These are phyloP conservation scores for Herminia tarsipennalis DNA, from an alignment of 2,888 invertebrate genomes.

Conservation along the genomic window DNA sequence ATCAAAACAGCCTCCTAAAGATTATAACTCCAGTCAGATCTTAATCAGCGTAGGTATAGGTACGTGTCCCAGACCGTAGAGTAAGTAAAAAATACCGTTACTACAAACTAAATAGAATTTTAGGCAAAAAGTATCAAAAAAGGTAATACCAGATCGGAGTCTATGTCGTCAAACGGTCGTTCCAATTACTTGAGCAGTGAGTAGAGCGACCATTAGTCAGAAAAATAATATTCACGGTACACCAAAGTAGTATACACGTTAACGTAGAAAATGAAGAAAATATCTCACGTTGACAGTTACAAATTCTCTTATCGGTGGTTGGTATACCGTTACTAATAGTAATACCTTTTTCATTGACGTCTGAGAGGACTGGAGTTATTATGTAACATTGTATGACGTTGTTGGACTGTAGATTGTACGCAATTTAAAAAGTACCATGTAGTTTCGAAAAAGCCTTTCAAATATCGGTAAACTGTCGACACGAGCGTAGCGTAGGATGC, in stretches of 20 bases:
- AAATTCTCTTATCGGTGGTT: slow-evolving; percentile 21
- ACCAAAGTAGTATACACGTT: slow-evolving; percentile 22
- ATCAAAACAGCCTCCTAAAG: slow-evolving; percentile 49
- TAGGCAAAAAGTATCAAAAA: slow-evolving; percentile 79
- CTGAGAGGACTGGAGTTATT: slow-evolving; percentile 19
- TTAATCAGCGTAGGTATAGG: slow-evolving; percentile 61
- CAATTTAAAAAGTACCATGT: slow-evolving; percentile 32
- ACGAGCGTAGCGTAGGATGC: slow-evolving; percentile 40
- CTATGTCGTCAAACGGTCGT: slow-evolving; percentile 78
- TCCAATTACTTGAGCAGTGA: slow-evolving; percentile 65
- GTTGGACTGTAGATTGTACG: slow-evolving; percentile 13
- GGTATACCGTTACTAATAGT: slow-evolving; percentile 21
- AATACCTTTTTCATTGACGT: slow-evolving; percentile 21
- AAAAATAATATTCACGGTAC: slow-evolving; percentile 39
- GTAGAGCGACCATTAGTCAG: slow-evolving; percentile 45
- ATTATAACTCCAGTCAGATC: slow-evolving; percentile 64
- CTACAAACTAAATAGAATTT: slow-evolving; percentile 77
- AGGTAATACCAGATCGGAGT: slow-evolving; percentile 70
- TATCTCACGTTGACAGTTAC: slow-evolving; percentile 1
- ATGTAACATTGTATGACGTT: slow-evolving; percentile 30
- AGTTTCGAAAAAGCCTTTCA: slow-evolving; percentile 24
- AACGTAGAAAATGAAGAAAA: slow-evolving; percentile 18
- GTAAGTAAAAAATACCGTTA: slow-evolving; percentile 75
- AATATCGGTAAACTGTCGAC: slow-evolving; percentile 39
- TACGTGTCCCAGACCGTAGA: slow-evolving; percentile 61